Conservation (phyloP, 1,140 invertebrate genomes). For the Leptinotarsa undecemlineata region DNA sequence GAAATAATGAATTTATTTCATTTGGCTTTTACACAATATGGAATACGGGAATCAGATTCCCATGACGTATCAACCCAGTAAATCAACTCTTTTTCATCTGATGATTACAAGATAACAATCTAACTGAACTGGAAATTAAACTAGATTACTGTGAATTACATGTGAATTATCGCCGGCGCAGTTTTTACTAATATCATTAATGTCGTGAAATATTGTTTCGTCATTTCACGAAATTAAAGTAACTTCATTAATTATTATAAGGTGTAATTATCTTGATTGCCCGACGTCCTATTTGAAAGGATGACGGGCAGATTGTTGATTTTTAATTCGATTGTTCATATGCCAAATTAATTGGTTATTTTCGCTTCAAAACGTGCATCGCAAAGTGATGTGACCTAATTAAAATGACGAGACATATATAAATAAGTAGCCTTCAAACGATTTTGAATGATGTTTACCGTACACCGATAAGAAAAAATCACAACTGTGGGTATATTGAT, state of each 20-base stretch:
- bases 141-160: neutral
- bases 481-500: too few species aligned
- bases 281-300: slow-evolving; percentile 4
- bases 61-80: too few species aligned
- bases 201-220: neutral
- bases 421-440: slow-evolving; percentile 3
- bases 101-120: neutral
- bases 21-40: too few species aligned
- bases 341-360: slow-evolving; percentile 11
- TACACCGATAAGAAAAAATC: neutral
- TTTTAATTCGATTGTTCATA: slow-evolving; percentile 20
- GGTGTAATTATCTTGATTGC: slow-evolving; percentile 4
- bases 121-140: neutral
- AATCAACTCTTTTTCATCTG: too few species aligned
- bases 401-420: neutral
- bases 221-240: slow-evolving; percentile 1
- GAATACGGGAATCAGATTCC: too few species aligned
- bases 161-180: neutral
- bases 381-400: neutral
- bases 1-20: too few species aligned
- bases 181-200: neutral
- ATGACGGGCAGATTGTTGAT: slow-evolving; percentile 20
- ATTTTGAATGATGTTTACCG: neutral
- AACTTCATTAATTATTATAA: slow-evolving; percentile 9
- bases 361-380: slow-evolving; percentile 15